phyloP scores from a whole-genome alignment of 2,888 invertebrate species.

The Alsophila aescularia region DNA sequence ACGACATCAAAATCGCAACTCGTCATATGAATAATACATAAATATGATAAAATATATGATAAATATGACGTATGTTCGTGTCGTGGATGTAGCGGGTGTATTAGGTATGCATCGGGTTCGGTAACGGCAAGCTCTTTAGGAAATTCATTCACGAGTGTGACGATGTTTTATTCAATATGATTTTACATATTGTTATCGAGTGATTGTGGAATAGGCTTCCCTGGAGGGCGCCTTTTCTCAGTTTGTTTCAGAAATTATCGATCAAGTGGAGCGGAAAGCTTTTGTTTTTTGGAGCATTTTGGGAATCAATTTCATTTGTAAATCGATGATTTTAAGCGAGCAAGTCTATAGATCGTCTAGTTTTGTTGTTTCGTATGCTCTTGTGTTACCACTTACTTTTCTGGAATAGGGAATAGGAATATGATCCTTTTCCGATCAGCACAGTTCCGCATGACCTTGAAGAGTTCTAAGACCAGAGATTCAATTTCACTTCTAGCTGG shows the following conservation, averaged over 20 bases:
- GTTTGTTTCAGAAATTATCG: not conserved
- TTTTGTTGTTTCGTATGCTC: no score
- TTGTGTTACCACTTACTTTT: no score
- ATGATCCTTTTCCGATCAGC: no score
- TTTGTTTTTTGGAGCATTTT: not conserved
- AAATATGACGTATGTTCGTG: constrained; percentile 58
- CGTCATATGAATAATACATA: constrained; percentile 76
- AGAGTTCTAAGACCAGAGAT: no score
- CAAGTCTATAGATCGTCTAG: no score
- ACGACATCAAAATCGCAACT: constrained; percentile 72
- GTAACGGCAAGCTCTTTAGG: constrained; percentile 33
- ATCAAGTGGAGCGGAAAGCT: not conserved
- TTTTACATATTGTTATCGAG: constrained; percentile 20
- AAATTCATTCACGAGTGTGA: constrained; percentile 26
- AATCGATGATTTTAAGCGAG: no score
- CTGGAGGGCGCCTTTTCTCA: not conserved
- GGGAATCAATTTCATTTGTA: no score
- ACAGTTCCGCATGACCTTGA: no score
- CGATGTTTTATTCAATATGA: constrained; percentile 24
- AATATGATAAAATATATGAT: constrained; percentile 52
- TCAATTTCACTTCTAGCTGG: no score
- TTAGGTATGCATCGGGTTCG: constrained; percentile 47
- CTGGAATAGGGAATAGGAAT: no score
- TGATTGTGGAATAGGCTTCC: constrained; percentile 20
- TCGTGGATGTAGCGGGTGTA: constrained; percentile 47